Base-by-base conservation (phyloP, 2,113 vertebrate species). In the Himantopus leucocephalus region DNA sequence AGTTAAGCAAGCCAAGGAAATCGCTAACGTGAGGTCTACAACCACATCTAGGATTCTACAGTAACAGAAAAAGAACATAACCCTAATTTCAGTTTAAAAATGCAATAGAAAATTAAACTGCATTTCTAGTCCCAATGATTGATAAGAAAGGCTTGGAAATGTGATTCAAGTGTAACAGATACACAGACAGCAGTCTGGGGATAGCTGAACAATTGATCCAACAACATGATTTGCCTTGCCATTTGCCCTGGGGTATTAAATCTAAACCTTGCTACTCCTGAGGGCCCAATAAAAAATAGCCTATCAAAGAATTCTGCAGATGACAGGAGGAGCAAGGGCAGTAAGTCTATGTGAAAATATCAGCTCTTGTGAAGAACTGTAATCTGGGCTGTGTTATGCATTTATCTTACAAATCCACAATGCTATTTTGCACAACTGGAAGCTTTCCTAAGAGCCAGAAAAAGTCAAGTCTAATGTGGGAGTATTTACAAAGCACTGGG, bases 141-240 rank as follows among this genome's bases (percentile, higher is more conserved):
- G 95, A 90, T 95, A 94, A 91, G 88, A 81, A 91, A 92, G 85
- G 82, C 82, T 81, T 67, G 79, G 73, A 94, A 96, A 96, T 81
- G 85, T 21, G 90, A 95, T 84, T 90, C 88, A 67, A 90, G 88
- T 81, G 30, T 81, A 95, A 64, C 77, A 82, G 90, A 92, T 68
- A 82, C 58, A 76, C 66, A 95, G 88, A 95, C 72, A 88, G 94
- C 68, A 71, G 85, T 92, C 90, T 95, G 75, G 75, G 72, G 82
- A 90, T 75, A 83, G 85, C 50, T 86, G 85, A 95, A 92, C 85
- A 96, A 95, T 77, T 93, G 95, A 95, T 97, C 90, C 96, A 96
- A 90, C 92, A 93, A 88, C 70, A 77, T 64, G 92, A 96, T 95
- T 95, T 96, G 94, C 92, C 76, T 95, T 78, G 82, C 66, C 82